A percentile compares a stretch with the other conserved stretches of the same genome.
Evolutionary conservation across 53 echinoderm and acorn worm species (phyloP).

Genomic region (Henricia sp.): DNA sequence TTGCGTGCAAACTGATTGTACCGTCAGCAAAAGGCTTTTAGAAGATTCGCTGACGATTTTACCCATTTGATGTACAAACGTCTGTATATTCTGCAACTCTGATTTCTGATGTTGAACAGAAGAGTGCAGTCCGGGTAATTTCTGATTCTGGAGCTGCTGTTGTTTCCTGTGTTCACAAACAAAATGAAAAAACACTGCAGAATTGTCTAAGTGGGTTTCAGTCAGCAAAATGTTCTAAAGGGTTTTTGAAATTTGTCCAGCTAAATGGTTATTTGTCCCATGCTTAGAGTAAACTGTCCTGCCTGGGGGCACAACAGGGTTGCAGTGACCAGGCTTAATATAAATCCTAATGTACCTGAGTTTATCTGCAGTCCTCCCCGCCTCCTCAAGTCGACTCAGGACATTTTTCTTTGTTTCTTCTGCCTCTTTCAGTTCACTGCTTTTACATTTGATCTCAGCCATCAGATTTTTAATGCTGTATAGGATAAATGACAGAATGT

Average conservation of each 20-base stretch:
- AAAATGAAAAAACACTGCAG: not conserved
- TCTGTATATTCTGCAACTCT: conserved; percentile 70
- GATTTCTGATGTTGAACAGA: conserved; percentile 69
- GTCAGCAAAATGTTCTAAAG: too few species aligned
- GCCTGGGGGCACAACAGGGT: too few species aligned
- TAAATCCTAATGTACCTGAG: conserved; percentile 23
- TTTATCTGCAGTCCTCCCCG: not conserved
- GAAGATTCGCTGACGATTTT: conserved; percentile 47
- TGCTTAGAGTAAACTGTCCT: too few species aligned
- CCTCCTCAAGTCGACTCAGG: conserved; percentile 13
- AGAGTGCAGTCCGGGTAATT: conserved; percentile 54
- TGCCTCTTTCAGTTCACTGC: conserved; percentile 6
- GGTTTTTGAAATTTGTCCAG: too few species aligned
- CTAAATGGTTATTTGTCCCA: too few species aligned
- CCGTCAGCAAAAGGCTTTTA: not conserved
- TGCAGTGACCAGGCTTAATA: not conserved
- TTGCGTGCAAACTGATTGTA: conserved; percentile 45
- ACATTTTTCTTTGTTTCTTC: not conserved
- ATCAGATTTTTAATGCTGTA: conserved; percentile 56
- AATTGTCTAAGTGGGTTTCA: not conserved
- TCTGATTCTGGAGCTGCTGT: conserved; percentile 36
- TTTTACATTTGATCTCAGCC: conserved; percentile 35
- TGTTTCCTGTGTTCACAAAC: conserved; percentile 37
- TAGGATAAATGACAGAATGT: too few species aligned
- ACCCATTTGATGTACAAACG: conserved; percentile 60